Evolutionary conservation across 2,113 vertebrate genomes (phyloP).

Genomic region (Mixornis gularis): DNA sequence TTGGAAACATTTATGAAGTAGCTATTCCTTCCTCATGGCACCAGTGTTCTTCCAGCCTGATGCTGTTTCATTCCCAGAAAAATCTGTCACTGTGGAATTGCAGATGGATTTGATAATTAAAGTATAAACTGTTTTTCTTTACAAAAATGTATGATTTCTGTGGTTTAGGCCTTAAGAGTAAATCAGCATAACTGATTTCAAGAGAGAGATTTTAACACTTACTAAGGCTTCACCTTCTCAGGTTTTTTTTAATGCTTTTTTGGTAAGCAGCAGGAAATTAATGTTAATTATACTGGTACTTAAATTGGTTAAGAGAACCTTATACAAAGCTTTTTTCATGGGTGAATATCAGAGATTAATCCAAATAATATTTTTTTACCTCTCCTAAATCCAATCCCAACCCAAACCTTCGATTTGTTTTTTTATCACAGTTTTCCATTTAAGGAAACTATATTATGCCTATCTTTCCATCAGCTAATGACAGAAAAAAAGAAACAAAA

Average conservation of each 20-base stretch:
- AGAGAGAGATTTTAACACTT: neutral
- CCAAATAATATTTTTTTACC: neutral
- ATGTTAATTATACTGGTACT: neutral
- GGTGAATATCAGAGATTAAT: neutral
- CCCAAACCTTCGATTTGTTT: neutral
- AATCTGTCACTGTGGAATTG: constrained; percentile 18
- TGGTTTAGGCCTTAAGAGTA: neutral
- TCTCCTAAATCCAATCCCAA: neutral
- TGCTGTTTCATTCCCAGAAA: neutral
- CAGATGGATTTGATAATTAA: constrained; percentile 26
- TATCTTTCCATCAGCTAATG: neutral
- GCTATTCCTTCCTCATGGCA: neutral
- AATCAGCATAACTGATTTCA: neutral
- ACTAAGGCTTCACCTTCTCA: neutral
- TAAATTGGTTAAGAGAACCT: neutral
- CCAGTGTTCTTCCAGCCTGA: neutral
- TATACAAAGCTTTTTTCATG: neutral
- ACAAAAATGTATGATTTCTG: neutral
- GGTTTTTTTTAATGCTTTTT: neutral
- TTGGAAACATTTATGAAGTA: constrained; percentile 52
- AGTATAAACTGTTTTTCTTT: neutral
- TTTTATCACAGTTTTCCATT: neutral
- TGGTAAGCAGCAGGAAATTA: neutral
- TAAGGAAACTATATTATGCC: neutral
- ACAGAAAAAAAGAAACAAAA: neutral